phyloP scores from a whole-genome alignment of 2,888 invertebrate species.

The Perizoma affinitatum region DNA sequence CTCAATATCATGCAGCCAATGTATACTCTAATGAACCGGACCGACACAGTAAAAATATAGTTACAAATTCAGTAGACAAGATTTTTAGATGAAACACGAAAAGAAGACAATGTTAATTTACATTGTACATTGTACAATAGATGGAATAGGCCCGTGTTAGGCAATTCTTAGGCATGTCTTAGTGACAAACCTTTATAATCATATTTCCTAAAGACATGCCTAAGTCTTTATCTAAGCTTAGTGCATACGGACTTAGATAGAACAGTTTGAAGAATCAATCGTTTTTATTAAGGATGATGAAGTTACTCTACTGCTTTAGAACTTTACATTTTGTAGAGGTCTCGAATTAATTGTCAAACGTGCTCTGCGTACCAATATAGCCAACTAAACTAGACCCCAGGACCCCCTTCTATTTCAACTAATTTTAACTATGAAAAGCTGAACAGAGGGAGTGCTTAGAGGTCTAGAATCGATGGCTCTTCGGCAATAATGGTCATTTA shows the following conservation, averaged over 20 bases:
- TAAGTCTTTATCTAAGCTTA: too few relatives aligned
- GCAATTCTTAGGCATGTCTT: too few relatives aligned
- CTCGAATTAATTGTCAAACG: conserved; percentile 75
- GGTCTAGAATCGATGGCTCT: conserved; percentile 35
- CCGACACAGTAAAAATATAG: conserved; percentile 32
- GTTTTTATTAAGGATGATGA: too few relatives aligned
- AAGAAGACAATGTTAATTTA: too few relatives aligned
- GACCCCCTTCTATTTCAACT: conserved; percentile 21
- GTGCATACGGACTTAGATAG: too few relatives aligned
- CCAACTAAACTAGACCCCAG: conserved; percentile 52
- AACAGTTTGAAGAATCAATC: too few relatives aligned
- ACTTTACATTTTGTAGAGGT: conserved; percentile 30
- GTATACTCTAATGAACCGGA: conserved; percentile 67
- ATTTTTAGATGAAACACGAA: not conserved
- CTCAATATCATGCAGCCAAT: conserved; percentile 61
- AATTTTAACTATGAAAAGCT: conserved; percentile 20
- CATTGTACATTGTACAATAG: too few relatives aligned
- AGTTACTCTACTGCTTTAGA: conserved; percentile 11
- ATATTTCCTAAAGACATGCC: too few relatives aligned
- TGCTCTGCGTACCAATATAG: conserved; percentile 60
- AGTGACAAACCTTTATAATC: too few relatives aligned
- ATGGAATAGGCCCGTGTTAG: too few relatives aligned
- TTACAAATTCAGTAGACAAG: conserved; percentile 1
- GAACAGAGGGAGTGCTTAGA: conserved; percentile 13
- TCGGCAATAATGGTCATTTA: conserved; percentile 42